Conservation (phyloP, 2,888 invertebrate genomes). For the Nephrotoma flavescens region DNA sequence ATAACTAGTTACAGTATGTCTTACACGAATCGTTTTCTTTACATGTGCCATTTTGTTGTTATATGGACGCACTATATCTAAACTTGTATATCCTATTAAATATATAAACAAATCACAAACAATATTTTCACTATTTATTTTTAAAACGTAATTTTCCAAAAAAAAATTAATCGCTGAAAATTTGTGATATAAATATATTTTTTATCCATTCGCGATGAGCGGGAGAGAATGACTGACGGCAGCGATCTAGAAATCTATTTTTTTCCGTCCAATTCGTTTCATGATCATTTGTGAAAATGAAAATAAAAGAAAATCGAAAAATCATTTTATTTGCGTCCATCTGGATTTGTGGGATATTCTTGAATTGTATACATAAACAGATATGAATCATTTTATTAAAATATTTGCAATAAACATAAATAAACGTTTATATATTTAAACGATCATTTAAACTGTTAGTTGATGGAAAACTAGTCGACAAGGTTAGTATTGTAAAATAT, state of each 20-base stretch:
- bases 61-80: neutral
- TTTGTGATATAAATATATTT: neutral
- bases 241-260: neutral
- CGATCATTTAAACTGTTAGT: neutral
- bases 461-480: neutral
- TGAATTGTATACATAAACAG: neutral
- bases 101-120: neutral
- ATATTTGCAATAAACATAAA: neutral
- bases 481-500: neutral
- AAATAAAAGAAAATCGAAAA: neutral
- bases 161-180: neutral
- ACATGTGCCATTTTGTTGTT: constrained; percentile 15
- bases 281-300: neutral
- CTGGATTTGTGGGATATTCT: neutral
- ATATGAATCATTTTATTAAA: neutral
- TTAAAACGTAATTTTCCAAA: neutral
- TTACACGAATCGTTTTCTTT: constrained; percentile 24
- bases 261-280: neutral
- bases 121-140: neutral
- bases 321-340: neutral
- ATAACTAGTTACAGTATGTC: constrained; percentile 14
- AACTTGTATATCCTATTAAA: neutral
- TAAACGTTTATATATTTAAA: too few relatives aligned
- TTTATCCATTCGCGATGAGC: neutral
- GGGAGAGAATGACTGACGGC: neutral